Evolutionary conservation across 2,888 invertebrate genomes (phyloP), one percentile per base, ranked within the genome.

Genomic region (Uloborus plumipes): DNA sequence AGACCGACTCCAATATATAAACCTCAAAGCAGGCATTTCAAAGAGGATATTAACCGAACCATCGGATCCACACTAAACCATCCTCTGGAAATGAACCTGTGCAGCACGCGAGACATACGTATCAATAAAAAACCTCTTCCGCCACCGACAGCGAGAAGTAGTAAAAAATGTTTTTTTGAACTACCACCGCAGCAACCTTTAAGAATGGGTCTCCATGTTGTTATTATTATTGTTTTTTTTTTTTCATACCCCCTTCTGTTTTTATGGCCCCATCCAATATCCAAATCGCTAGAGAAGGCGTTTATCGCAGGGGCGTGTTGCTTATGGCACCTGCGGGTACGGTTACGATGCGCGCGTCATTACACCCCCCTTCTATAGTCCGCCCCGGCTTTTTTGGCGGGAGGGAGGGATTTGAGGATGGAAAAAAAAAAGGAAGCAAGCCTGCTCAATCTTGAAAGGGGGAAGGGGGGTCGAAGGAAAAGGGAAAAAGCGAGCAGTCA

Each of bases 271-370:
- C 69, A 78, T 78, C 70, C 77, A 71, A 78, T 78, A 78, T 65
- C 64, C 77, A 78, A 78, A 78, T 78, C 77, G 71, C 64, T 58
- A 55, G 20, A 31, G 64, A 62, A 71, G 72, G 51, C 77, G 71
- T 78, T 78, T 78, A 78, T 78, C 77, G 77, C 49, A 22, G 62
- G 64, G 71, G 64, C 26, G 55, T 64, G 77, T 65, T 78, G 77
- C 77, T 78, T 78, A 78, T 78, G 71, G 77, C 55, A 78, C 77
- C 77, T 78, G 77, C 77, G 77, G 77, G 77, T 78, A 65, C 77
- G 77, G 70, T 78, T 78, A 71, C 64, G 49, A 55, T 47, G 58
- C 70, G 71, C 70, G 77, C 77, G 71, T 64, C 76, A 70, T 76
- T 76, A 76, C 69, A 22, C 31, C 69, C 47, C 50, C 47, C 51